A percentile compares a stretch with the other conserved stretches of the same genome.
phyloP scores from a whole-genome alignment of 2,113 vertebrate genomes.

The Perca flavescens region DNA sequence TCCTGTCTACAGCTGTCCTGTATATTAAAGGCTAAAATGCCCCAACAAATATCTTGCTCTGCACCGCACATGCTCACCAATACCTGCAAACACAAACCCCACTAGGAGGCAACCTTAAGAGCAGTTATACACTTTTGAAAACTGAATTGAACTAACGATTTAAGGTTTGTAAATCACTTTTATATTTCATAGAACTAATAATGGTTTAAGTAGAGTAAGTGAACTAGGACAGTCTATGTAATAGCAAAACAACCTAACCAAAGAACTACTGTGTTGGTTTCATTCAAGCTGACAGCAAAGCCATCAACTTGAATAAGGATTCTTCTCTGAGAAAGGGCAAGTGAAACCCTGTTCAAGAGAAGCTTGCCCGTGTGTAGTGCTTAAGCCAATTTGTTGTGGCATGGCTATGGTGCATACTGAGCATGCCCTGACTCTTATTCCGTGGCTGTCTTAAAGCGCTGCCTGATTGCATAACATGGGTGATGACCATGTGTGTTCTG shows the following conservation, averaged over 20 bases:
- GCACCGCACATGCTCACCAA: slow-evolving; percentile 48
- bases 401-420: slow-evolving; percentile 76
- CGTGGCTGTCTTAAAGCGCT: slow-evolving; percentile 73
- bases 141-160: slow-evolving; percentile 1
- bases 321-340: slow-evolving; percentile 72
- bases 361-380: slow-evolving; percentile 70
- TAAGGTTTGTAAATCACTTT: background rate
- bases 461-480: slow-evolving; percentile 81
- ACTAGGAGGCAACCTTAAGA: slow-evolving; percentile 18
- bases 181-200: background rate
- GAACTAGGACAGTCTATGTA: background rate
- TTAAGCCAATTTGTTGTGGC: slow-evolving; percentile 84
- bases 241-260: slow-evolving; percentile 28
- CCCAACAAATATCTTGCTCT: too few species aligned
- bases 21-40: too few species aligned
- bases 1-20: too few species aligned
- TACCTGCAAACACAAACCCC: slow-evolving; percentile 31
- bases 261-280: slow-evolving; percentile 56
- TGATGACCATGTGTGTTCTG: slow-evolving; percentile 77
- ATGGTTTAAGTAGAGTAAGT: background rate
- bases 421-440: slow-evolving; percentile 75
- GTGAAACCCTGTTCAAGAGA: slow-evolving; percentile 75
- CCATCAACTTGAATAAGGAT: slow-evolving; percentile 65
- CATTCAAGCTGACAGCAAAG: slow-evolving; percentile 68
- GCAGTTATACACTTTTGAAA: background rate